Evolutionary conservation across 2,888 invertebrate species (phyloP).

Genomic region (Tromatobia lineatoria): DNA sequence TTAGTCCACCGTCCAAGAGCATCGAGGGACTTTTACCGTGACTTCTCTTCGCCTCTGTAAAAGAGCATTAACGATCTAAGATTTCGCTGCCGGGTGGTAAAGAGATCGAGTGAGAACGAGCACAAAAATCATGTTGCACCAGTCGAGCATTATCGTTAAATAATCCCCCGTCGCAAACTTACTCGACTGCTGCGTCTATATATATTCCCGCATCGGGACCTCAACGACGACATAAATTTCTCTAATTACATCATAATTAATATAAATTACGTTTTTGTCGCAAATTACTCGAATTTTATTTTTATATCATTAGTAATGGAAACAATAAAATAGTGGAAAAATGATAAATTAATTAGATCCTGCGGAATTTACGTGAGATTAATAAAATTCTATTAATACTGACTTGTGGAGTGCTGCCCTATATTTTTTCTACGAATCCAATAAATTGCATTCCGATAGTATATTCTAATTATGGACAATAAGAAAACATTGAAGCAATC

Average conservation of each 20-base stretch:
- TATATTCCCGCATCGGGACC: neutral
- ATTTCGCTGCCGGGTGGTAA: constrained; percentile 61
- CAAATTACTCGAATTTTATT: no score
- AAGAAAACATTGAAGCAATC: neutral
- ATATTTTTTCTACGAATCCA: no score
- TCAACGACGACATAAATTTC: neutral
- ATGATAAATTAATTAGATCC: neutral
- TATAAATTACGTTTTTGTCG: neutral
- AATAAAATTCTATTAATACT: neutral
- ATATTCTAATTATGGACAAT: neutral
- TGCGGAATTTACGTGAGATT: no score
- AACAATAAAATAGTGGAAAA: neutral
- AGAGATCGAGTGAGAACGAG: constrained; percentile 47
- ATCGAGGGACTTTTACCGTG: constrained; percentile 41
- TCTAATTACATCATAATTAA: neutral
- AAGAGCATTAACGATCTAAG: constrained; percentile 67
- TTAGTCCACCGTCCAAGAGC: constrained; percentile 33
- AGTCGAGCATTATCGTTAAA: constrained; percentile 45
- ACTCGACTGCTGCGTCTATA: neutral
- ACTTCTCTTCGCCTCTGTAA: constrained; percentile 35
- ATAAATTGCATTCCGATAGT: neutral
- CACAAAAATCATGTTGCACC: constrained; percentile 55
- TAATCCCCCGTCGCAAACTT: constrained; percentile 19
- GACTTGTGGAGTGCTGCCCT: no score
- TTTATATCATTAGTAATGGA: no score